Conservation (phyloP, 2,888 invertebrate genomes). For the Listrodromus nycthemerus region DNA sequence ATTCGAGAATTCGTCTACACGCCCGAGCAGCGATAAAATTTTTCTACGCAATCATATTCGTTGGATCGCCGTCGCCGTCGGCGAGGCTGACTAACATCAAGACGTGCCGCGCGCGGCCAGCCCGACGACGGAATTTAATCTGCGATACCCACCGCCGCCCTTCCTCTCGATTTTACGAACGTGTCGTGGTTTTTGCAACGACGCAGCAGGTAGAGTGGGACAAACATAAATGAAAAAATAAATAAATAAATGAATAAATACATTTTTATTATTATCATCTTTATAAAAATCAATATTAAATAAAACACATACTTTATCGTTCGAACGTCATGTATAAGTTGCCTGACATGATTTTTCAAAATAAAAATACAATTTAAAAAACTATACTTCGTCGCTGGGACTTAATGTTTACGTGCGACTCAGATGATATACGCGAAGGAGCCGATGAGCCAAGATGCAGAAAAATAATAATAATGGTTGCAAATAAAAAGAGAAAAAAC, state of each 20-base stretch:
- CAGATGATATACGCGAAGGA: background rate
- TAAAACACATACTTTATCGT: background rate
- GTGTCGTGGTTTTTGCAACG: slow-evolving; percentile 28
- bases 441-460: slow-evolving; percentile 1
- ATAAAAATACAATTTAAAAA: background rate
- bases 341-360: background rate
- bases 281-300: background rate
- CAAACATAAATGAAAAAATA: background rate
- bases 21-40: slow-evolving; percentile 31
- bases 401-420: background rate
- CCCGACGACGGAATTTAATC: slow-evolving; percentile 67
- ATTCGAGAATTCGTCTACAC: slow-evolving; percentile 34
- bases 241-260: background rate
- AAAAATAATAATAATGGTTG: too few relatives aligned
- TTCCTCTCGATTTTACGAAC: slow-evolving; percentile 55
- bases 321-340: background rate
- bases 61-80: slow-evolving; percentile 12
- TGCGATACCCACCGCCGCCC: slow-evolving; percentile 37
- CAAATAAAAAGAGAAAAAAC: background rate
- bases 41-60: slow-evolving; percentile 31
- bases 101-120: slow-evolving; percentile 1
- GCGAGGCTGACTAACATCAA: slow-evolving; percentile 58
- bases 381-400: background rate
- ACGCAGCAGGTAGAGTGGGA: slow-evolving; percentile 52
- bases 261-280: background rate